These are phyloP conservation scores for Lypha dubia DNA, from an alignment of 2,888 invertebrate genomes.

Conservation along the genomic window DNA sequence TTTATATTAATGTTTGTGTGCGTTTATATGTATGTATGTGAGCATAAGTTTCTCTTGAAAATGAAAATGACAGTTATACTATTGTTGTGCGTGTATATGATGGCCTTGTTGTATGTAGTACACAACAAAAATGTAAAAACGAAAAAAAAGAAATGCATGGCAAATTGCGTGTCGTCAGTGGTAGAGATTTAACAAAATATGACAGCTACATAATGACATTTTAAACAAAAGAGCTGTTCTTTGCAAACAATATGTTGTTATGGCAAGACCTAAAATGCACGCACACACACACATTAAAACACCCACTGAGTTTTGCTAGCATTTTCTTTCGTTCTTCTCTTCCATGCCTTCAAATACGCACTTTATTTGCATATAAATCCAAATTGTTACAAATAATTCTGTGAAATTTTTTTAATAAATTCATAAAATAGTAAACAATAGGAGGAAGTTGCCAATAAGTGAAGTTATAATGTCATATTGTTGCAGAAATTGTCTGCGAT, in stretches of 20 bases:
- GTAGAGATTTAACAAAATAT: conserved; percentile 58
- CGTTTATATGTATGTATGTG: neutral
- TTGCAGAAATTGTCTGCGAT: neutral
- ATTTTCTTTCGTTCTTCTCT: conserved; percentile 14
- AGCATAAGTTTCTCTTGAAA: too few species aligned
- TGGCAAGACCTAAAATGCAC: neutral
- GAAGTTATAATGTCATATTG: conserved; percentile 1
- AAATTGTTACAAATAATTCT: conserved; percentile 44
- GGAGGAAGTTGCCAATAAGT: conserved; percentile 24
- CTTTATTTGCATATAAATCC: conserved; percentile 58
- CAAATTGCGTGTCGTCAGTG: conserved; percentile 10
- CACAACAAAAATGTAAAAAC: neutral
- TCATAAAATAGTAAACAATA: conserved; percentile 14
- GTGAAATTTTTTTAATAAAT: conserved; percentile 6
- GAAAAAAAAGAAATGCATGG: neutral
- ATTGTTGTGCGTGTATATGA: neutral
- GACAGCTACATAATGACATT: conserved; percentile 56
- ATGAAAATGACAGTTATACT: too few species aligned
- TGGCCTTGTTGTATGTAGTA: conserved; percentile 36
- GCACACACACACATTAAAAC: neutral
- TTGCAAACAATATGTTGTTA: conserved; percentile 13
- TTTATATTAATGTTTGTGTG: neutral
- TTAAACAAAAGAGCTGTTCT: conserved; percentile 20
- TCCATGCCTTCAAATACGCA: neutral
- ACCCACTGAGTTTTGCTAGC: neutral